A percentile compares a stretch with the other conserved stretches of the same genome.
phyloP scores from a whole-genome alignment of 2,113 vertebrate species.

The Chionodraco myersi region DNA sequence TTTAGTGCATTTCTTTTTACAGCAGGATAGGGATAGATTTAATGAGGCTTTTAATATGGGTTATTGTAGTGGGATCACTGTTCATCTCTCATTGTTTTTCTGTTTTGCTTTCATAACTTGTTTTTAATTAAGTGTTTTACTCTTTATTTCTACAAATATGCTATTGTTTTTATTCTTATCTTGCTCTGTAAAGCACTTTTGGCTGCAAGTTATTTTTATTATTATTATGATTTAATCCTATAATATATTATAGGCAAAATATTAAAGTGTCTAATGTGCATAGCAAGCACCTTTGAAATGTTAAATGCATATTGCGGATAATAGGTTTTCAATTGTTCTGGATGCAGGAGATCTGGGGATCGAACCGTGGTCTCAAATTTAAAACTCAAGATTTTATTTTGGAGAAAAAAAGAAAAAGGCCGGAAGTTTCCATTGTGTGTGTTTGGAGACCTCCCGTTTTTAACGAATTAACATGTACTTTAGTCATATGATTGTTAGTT shows the following conservation, averaged over 20 bases:
- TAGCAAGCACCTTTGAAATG: neutral
- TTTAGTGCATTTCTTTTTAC: no score
- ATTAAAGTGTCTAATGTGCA: neutral
- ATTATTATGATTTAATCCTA: neutral
- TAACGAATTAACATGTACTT: neutral
- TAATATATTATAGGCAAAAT: neutral
- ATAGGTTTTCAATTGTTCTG: neutral
- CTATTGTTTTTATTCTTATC: no score
- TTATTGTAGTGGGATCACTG: no score
- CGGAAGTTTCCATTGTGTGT: neutral
- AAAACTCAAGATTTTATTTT: neutral
- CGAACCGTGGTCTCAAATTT: neutral
- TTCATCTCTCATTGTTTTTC: no score
- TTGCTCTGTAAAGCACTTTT: no score
- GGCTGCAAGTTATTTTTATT: no score
- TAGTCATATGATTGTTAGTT: no score
- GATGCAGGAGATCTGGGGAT: neutral
- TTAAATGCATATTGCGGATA: neutral
- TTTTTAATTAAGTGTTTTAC: no score
- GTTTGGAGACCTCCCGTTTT: neutral
- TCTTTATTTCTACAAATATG: no score
- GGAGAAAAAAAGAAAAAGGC: neutral
- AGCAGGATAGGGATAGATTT: no score
- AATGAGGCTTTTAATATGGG: no score
- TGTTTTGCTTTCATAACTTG: no score